Conservation (phyloP, 1,140 invertebrate genomes). For the Homalodisca vitripennis region DNA sequence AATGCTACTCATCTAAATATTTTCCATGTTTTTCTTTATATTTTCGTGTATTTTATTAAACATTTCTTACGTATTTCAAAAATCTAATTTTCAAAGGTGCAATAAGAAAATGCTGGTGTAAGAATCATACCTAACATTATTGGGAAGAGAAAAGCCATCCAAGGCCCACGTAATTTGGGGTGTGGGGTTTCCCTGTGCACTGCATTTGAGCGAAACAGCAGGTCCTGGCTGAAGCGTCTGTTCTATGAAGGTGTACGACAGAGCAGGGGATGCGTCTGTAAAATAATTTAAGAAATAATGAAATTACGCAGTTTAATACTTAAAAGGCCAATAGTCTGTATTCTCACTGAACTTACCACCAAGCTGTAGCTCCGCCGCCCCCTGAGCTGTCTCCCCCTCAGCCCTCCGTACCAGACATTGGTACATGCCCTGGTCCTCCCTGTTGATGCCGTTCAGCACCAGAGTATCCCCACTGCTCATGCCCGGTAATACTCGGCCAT, state of each 20-base stretch:
- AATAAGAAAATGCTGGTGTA: too few species aligned
- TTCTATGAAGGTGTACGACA: conserved; percentile 80
- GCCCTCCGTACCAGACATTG: conserved; percentile 74
- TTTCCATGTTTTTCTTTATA: too few species aligned
- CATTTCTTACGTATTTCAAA: too few species aligned
- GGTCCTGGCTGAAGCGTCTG: conserved; percentile 80
- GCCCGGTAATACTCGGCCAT: conserved; percentile 67
- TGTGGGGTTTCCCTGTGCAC: conserved; percentile 81
- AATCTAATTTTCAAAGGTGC: too few species aligned
- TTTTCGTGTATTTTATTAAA: too few species aligned
- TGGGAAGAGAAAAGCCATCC: conserved; percentile 73
- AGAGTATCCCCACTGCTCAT: conserved; percentile 62
- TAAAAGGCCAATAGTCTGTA: too few species aligned
- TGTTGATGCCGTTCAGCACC: conserved; percentile 63
- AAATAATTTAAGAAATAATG: too few species aligned
- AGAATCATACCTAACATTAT: conserved; percentile 63
- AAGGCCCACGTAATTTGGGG: conserved; percentile 79
- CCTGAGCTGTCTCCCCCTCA: conserved; percentile 76
- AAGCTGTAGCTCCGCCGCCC: conserved; percentile 72
- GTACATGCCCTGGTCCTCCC: conserved; percentile 83
- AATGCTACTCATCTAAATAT: too few species aligned
- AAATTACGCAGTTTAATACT: background rate
- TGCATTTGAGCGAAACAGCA: conserved; percentile 82
- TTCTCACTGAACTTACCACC: conserved; percentile 76
- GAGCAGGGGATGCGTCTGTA: conserved; percentile 77